Conservation (phyloP, 2,888 invertebrate species). For the Pardosa pseudoannulata region DNA sequence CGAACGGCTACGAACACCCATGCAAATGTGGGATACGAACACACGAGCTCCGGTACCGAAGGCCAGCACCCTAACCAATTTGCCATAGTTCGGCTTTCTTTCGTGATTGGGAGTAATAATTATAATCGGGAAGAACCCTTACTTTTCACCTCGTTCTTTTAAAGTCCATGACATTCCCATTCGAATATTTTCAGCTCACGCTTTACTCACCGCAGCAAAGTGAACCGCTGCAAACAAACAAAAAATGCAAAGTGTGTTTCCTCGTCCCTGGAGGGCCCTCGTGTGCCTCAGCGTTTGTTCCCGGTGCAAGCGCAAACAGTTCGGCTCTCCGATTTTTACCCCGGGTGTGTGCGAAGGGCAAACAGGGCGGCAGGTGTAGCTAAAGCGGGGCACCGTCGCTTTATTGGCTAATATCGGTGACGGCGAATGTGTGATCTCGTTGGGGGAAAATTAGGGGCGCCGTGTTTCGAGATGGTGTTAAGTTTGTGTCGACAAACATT, state of each 20-base stretch:
- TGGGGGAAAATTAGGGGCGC: background rate
- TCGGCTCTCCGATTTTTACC: background rate
- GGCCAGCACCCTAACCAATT: too few relatives aligned
- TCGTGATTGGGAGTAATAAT: too few relatives aligned
- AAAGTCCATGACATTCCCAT: too few relatives aligned
- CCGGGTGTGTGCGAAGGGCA: background rate
- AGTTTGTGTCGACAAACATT: background rate
- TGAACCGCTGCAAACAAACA: slow-evolving; percentile 4
- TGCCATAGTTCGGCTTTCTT: too few relatives aligned
- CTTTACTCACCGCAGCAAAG: background rate
- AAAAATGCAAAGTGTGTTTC: background rate
- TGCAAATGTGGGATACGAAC: too few relatives aligned
- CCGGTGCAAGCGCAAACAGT: background rate
- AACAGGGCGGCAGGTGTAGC: slow-evolving; percentile 5
- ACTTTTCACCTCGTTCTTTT: too few relatives aligned
- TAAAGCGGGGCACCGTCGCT: background rate
- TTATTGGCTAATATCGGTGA: slow-evolving; percentile 10
- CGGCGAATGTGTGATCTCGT: background rate
- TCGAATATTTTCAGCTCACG: too few relatives aligned
- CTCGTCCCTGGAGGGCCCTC: background rate
- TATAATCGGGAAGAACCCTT: too few relatives aligned
- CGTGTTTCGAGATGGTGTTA: slow-evolving; percentile 6
- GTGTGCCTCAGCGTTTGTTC: background rate
- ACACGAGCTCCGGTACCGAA: too few relatives aligned
- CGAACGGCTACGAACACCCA: too few relatives aligned